phyloP scores from a whole-genome alignment of 2,888 invertebrate species.

The Suillia variegata region DNA sequence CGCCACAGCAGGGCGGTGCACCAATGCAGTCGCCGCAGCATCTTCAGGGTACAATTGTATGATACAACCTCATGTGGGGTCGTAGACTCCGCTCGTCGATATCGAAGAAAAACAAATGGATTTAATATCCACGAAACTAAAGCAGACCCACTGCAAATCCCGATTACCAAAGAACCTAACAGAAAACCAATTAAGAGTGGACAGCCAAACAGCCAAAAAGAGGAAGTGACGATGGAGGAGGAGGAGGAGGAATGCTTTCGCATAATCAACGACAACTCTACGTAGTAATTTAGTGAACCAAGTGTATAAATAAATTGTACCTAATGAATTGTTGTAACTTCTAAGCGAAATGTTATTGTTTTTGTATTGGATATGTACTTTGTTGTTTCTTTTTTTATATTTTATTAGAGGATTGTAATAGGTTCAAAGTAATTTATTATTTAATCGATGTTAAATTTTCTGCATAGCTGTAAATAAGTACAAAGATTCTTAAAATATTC shows the following conservation, averaged over 20 bases:
- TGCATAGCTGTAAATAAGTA: constrained; percentile 3
- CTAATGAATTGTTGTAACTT: background rate
- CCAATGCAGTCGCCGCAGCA: constrained; percentile 67
- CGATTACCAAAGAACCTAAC: constrained; percentile 8
- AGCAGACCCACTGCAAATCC: constrained; percentile 25
- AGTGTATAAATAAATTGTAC: background rate
- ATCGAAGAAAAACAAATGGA: constrained; percentile 66
- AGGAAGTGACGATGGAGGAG: background rate
- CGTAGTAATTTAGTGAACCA: background rate
- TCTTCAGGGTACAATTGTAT: constrained; percentile 90
- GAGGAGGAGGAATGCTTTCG: background rate
- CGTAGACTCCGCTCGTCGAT: constrained; percentile 80
- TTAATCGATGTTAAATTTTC: background rate
- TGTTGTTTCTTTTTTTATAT: background rate
- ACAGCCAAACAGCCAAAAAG: background rate
- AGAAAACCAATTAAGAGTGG: background rate
- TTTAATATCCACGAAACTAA: constrained; percentile 49
- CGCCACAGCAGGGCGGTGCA: constrained; percentile 53
- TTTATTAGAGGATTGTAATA: background rate
- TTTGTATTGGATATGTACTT: background rate
- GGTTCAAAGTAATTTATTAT: background rate
- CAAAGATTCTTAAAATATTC: background rate
- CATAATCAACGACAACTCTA: background rate
- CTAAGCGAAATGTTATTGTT: background rate
- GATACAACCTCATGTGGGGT: constrained; percentile 94